Conservation (phyloP, 2,797 vertebrate species). For the Coregonus ussuriensis region DNA sequence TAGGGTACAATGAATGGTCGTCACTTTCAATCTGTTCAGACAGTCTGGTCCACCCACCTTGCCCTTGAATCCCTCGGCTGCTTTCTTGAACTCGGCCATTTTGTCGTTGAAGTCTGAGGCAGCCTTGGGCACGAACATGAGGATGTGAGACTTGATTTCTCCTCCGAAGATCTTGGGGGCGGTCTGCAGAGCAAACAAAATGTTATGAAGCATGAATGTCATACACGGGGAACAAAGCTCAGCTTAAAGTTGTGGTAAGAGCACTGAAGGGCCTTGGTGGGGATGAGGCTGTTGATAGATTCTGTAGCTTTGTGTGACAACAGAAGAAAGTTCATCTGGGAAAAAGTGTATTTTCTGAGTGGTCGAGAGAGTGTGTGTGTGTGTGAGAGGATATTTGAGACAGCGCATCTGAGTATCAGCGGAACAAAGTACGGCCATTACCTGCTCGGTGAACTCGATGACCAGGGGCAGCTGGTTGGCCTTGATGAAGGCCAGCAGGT, state of each 20-base stretch:
- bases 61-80: conserved; percentile 89
- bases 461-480: conserved; percentile 94
- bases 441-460: conserved; percentile 99
- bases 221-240: neutral
- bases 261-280: neutral
- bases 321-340: neutral
- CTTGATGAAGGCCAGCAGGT: conserved; percentile 88
- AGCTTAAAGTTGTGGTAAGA: too few species aligned
- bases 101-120: conserved; percentile 86
- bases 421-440: conserved; percentile 46
- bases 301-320: neutral
- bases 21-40: neutral
- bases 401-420: too few species aligned
- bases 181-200: conserved; percentile 73
- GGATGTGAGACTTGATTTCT: conserved; percentile 97
- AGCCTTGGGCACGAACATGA: conserved; percentile 92
- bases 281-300: neutral
- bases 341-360: neutral
- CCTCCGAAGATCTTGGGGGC: conserved; percentile 99
- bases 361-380: too few species aligned
- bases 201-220: neutral
- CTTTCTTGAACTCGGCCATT: conserved; percentile 89
- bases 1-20: neutral
- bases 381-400: neutral
- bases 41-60: conserved; percentile 73